Conservation (phyloP, 92 coral and sea anemone species). For the Epizoanthus illoricatus region DNA sequence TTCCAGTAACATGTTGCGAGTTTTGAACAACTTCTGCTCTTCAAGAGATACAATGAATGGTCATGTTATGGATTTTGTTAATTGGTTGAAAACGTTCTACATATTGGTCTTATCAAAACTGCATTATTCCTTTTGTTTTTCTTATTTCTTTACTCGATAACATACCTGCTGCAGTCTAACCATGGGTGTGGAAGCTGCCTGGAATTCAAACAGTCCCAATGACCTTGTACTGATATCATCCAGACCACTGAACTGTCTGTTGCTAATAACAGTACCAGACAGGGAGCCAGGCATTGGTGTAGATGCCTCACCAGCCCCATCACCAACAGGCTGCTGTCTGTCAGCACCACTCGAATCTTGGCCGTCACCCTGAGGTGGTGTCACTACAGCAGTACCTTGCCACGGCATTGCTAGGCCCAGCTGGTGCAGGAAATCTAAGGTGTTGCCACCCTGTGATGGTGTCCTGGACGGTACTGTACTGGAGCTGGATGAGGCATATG, state of each 20-base stretch:
- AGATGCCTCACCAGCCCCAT: conserved; percentile 65
- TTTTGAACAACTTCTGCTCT: no score
- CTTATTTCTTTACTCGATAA: neutral
- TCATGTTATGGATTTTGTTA: no score
- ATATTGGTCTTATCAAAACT: no score
- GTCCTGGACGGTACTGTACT: conserved; percentile 47
- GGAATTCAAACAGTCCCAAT: conserved; percentile 61
- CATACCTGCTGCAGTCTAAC: conserved; percentile 38
- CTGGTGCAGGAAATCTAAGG: conserved; percentile 35
- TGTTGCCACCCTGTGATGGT: conserved; percentile 33
- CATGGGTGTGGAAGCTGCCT: conserved; percentile 88
- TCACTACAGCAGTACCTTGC: conserved; percentile 13
- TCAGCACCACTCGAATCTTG: conserved; percentile 48
- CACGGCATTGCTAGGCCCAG: conserved; percentile 20
- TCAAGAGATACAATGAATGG: no score
- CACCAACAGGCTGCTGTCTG: conserved; percentile 84
- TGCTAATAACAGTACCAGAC: neutral
- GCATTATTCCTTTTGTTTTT: neutral
- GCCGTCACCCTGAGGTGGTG: conserved; percentile 22
- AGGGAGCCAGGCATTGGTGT: conserved; percentile 21
- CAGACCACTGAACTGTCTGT: conserved; percentile 28
- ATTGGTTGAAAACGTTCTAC: no score
- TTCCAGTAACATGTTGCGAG: no score
- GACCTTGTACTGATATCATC: conserved; percentile 53
- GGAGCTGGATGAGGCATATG: conserved; percentile 63